A percentile compares a stretch with the other conserved stretches of the same genome.
Conservation (phyloP, 2,113 vertebrate genomes). For the Sinocyclocheilus grahami region DNA sequence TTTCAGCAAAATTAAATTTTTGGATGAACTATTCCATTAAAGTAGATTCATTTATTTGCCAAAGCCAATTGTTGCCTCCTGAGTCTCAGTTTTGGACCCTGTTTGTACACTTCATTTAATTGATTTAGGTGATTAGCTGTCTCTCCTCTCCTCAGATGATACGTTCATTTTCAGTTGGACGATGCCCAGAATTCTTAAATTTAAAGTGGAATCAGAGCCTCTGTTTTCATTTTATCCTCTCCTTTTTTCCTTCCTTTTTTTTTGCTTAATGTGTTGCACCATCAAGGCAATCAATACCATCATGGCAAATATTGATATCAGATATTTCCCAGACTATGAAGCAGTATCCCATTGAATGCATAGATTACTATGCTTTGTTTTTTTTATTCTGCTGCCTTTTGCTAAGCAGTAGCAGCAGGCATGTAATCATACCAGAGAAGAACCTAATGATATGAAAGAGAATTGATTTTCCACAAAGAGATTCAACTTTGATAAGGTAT, state of each 20-base stretch:
- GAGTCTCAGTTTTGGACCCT: neutral
- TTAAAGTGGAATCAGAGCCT: neutral
- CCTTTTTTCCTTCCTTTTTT: neutral
- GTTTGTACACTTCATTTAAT: neutral
- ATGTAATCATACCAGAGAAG: slow-evolving; percentile 74
- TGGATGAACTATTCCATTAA: neutral
- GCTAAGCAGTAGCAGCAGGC: slow-evolving; percentile 47
- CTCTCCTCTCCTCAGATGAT: slow-evolving; percentile 5
- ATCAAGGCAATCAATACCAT: slow-evolving; percentile 53
- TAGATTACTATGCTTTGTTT: slow-evolving; percentile 34
- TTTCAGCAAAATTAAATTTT: no score
- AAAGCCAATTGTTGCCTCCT: neutral
- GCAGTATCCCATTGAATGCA: slow-evolving; percentile 47
- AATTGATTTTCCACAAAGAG: slow-evolving; percentile 84
- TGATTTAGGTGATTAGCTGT: neutral
- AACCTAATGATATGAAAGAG: slow-evolving; percentile 82
- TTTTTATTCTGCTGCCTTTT: neutral
- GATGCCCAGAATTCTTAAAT: neutral
- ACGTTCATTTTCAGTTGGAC: slow-evolving; percentile 7
- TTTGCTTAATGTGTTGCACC: slow-evolving; percentile 44
- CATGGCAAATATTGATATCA: slow-evolving; percentile 53
- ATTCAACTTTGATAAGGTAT: slow-evolving; percentile 83
- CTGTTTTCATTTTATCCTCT: slow-evolving; percentile 19
- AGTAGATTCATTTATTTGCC: neutral
- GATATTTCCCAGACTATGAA: slow-evolving; percentile 51